Percentiles rank a stretch among this genome's conserved stretches.
Evolutionary conservation across 2,888 invertebrate genomes (phyloP).

Genomic region (Rutpela maculata): DNA sequence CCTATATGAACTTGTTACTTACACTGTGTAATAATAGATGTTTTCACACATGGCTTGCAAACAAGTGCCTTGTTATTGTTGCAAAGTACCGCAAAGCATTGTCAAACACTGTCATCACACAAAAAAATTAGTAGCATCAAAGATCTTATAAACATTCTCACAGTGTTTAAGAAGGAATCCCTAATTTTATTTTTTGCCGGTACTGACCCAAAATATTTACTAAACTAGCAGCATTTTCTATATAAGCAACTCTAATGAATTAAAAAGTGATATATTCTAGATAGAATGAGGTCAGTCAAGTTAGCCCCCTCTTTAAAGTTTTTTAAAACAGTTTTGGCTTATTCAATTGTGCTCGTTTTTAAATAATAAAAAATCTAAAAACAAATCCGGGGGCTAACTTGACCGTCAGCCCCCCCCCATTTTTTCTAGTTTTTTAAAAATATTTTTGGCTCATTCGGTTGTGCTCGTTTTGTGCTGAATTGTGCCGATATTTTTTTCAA

Average conservation of each 20-base stretch:
- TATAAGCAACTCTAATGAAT: too few relatives aligned
- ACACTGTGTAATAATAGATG: slow-evolving; percentile 36
- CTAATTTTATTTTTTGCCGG: slow-evolving; percentile 25
- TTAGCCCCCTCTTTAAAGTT: too few relatives aligned
- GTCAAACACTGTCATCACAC: slow-evolving; percentile 33
- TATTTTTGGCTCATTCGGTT: neutral
- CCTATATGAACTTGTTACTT: slow-evolving; percentile 47
- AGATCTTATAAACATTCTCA: slow-evolving; percentile 43
- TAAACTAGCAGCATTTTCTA: too few relatives aligned
- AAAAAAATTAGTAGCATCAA: slow-evolving; percentile 45
- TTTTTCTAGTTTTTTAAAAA: too few relatives aligned
- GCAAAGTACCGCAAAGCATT: slow-evolving; percentile 55
- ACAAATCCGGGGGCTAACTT: too few relatives aligned
- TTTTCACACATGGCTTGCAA: slow-evolving; percentile 57
- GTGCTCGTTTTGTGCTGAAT: slow-evolving; percentile 2
- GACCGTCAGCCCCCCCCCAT: too few relatives aligned
- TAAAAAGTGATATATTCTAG: too few relatives aligned
- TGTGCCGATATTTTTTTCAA: slow-evolving; percentile 7
- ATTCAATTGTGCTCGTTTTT: too few relatives aligned
- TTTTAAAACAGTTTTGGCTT: too few relatives aligned
- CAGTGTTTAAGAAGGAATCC: slow-evolving; percentile 40
- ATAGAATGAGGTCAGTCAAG: too few relatives aligned
- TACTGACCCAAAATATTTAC: neutral
- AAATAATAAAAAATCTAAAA: too few relatives aligned
- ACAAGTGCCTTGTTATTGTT: slow-evolving; percentile 56